Conservation (phyloP, 1,140 invertebrate genomes). For the Drosophila pseudoananassae region DNA sequence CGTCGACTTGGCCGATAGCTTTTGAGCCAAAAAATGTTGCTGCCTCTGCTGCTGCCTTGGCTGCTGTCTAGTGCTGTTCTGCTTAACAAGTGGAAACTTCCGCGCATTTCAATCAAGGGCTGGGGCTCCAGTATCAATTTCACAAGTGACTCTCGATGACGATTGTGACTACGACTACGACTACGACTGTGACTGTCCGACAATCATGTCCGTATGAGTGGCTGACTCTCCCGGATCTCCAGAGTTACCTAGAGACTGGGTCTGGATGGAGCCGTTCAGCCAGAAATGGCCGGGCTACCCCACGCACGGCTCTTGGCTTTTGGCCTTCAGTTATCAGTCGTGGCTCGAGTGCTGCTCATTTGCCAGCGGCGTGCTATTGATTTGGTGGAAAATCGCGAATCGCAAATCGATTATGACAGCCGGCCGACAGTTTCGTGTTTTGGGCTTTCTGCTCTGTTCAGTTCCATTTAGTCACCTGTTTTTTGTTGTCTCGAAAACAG, state of each 20-base stretch:
- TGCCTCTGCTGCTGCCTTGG: slow-evolving; percentile 18
- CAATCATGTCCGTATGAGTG: background rate
- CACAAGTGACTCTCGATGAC: slow-evolving; percentile 49
- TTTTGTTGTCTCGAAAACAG: background rate
- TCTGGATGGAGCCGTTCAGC: too few species aligned
- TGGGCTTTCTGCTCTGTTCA: slow-evolving; percentile 4
- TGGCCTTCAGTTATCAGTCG: slow-evolving; percentile 34
- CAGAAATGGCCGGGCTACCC: background rate
- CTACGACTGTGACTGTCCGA: background rate
- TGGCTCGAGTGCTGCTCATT: slow-evolving; percentile 23
- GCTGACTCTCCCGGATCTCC: background rate
- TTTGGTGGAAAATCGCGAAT: slow-evolving; percentile 30
- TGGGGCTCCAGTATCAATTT: slow-evolving; percentile 68
- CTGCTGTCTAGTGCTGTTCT: slow-evolving; percentile 56
- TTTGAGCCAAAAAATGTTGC: slow-evolving; percentile 18
- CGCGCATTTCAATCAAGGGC: slow-evolving; percentile 71
- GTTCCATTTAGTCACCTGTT: slow-evolving; percentile 3
- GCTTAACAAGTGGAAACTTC: slow-evolving; percentile 74
- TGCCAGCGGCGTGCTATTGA: slow-evolving; percentile 50
- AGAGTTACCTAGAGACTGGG: background rate
- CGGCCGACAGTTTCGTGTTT: background rate
- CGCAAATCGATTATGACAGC: slow-evolving; percentile 45
- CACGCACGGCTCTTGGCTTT: slow-evolving; percentile 1
- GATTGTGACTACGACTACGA: background rate
- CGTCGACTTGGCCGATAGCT: slow-evolving; percentile 30